Evolutionary conservation across 2,888 invertebrate species (phyloP).

Genomic region (Plagiodera versicolora): DNA sequence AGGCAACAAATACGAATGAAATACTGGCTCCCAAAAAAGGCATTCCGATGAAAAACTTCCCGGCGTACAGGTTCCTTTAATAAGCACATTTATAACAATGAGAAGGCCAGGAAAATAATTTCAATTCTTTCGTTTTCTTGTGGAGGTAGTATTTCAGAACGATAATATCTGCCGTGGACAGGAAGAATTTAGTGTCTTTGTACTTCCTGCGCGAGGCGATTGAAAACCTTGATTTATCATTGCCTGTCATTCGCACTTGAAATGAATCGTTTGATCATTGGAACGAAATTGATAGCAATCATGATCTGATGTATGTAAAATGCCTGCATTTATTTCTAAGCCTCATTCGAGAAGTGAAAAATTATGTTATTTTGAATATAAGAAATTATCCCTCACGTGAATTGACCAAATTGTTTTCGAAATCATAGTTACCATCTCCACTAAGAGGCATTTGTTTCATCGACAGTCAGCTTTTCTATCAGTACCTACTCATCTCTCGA

Average conservation of each 20-base stretch:
- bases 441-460: too few species aligned
- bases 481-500: too few species aligned
- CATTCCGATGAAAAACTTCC: neutral
- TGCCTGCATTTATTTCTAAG: too few species aligned
- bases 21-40: neutral
- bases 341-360: too few species aligned
- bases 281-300: neutral
- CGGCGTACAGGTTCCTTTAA: neutral
- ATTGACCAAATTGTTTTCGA: too few species aligned
- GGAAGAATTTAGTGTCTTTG: constrained; percentile 34
- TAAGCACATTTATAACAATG: constrained; percentile 6
- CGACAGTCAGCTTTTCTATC: too few species aligned
- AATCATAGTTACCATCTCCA: too few species aligned
- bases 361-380: too few species aligned
- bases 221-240: constrained; percentile 38
- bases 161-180: constrained; percentile 34
- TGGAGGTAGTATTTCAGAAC: constrained; percentile 26
- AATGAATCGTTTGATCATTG: constrained; percentile 33
- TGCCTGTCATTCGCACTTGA: constrained; percentile 16
- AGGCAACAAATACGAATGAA: neutral
- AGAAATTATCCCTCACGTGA: too few species aligned
- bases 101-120: constrained; percentile 10
- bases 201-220: constrained; percentile 32
- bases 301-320: too few species aligned
- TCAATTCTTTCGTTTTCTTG: constrained; percentile 7